Evolutionary conservation across 2,888 invertebrate species (phyloP).

Genomic region (Drosophila mulleri): DNA sequence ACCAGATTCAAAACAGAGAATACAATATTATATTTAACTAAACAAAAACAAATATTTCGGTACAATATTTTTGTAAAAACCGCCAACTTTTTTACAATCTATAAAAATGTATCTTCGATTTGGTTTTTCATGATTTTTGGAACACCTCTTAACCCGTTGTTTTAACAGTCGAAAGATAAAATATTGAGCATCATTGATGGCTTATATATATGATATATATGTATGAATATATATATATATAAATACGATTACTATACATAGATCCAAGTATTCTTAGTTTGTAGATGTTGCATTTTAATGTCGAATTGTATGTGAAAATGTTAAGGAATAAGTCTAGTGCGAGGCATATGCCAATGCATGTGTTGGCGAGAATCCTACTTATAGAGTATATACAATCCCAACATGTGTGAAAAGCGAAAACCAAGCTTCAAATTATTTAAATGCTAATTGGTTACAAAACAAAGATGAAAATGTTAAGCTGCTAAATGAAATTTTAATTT

Average conservation of each 20-base stretch:
- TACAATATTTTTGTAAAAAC: constrained; percentile 72
- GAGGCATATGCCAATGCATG: background rate
- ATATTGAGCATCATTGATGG: constrained; percentile 46
- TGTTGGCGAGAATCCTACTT: constrained; percentile 4
- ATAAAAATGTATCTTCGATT: constrained; percentile 16
- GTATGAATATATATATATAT: constrained; percentile 24
- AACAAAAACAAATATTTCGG: constrained; percentile 46
- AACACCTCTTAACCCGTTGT: constrained; percentile 42
- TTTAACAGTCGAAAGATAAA: constrained; percentile 57
- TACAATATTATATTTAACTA: constrained; percentile 30
- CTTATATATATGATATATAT: constrained; percentile 39
- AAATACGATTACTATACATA: constrained; percentile 38
- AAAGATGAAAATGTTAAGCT: constrained; percentile 59
- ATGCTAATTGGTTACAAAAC: constrained; percentile 39
- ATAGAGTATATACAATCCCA: constrained; percentile 4
- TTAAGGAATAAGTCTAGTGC: constrained; percentile 5
- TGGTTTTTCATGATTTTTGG: constrained; percentile 38
- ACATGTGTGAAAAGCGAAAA: constrained; percentile 4
- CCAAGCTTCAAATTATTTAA: constrained; percentile 54
- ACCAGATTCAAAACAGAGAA: constrained; percentile 31
- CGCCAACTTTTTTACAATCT: constrained; percentile 46
- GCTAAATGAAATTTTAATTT: constrained; percentile 70
- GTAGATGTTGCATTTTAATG: constrained; percentile 76
- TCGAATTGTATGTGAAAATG: constrained; percentile 35
- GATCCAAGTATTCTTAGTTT: constrained; percentile 72